Evolutionary conservation across 2,113 vertebrate genomes (phyloP), one percentile per base, ranked within the genome.

Genomic region (Cheirogaleus medius): DNA sequence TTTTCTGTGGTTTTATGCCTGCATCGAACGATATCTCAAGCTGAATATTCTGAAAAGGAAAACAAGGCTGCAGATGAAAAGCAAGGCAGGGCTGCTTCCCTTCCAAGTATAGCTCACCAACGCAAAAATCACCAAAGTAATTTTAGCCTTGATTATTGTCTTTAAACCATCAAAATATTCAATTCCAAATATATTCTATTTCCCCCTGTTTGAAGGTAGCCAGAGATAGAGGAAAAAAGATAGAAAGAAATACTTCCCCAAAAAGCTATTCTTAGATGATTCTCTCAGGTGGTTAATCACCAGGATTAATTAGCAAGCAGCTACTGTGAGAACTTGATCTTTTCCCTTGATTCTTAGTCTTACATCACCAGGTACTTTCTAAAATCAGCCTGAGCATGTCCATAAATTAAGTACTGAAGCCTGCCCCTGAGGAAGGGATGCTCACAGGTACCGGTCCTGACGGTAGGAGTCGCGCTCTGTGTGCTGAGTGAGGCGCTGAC

Each of bases 281-380:
- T 58, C 69, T 97, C 91, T 91, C 73, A 96, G 97, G 95, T 84
- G 85, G 87, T 96, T 98, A 97, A 96, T 95, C 82, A 91, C 86
- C 21, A 17, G 87, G 81, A 97, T 97, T 88, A 96, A 97, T 97
- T 87, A 97, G 96, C 77, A 88, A 89, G 90, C 5, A 97, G 96
- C 56, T 68, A 91, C 95, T 68, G 71, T 73, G 56, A 89, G n/a
- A 90, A 90, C 83, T 68, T 96, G 96, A 37, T 91, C 64, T 37
- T 68, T 69, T 98, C 78, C 87, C 96, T 96, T 96, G 82, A 97
- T 94, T 97, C 93, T 93, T 78, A 60, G 66, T 81, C 92, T 94
- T 78, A 73, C 80, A 97, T 90, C 96, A 96, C 60, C 73, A 85
- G 49, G 63, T 91, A 92, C 91, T 97, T 96, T 93, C 94, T 97